These are phyloP conservation scores for Pogonocherus hispidulus DNA, from an alignment of 2,888 invertebrate species.

Conservation along the genomic window DNA sequence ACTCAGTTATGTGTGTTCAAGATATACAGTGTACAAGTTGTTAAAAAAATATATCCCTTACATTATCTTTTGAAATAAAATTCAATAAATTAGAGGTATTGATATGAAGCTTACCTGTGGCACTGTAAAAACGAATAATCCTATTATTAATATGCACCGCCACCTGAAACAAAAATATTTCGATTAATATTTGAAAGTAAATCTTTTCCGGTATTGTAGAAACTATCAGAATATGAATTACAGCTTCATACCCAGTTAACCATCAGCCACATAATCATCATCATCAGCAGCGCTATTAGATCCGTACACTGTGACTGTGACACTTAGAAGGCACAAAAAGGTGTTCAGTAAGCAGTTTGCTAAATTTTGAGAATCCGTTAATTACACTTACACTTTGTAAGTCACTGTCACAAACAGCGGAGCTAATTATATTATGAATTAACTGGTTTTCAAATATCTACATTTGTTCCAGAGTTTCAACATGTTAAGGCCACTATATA, in stretches of 20 bases:
- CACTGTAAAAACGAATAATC: constrained; percentile 47
- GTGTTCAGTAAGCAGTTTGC: neutral
- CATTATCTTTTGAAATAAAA: no score
- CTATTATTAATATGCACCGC: constrained; percentile 51
- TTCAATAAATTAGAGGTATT: no score
- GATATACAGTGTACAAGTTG: no score
- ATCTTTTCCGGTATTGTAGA: neutral
- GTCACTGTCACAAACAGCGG: no score
- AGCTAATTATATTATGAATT: no score
- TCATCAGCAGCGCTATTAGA: neutral
- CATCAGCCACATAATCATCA: neutral
- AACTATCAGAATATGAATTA: neutral
- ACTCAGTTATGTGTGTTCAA: no score
- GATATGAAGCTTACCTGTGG: constrained; percentile 58
- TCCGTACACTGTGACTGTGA: neutral
- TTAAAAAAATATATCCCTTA: no score
- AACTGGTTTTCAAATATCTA: no score
- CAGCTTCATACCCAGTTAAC: constrained; percentile 1
- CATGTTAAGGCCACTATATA: no score
- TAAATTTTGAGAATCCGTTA: neutral
- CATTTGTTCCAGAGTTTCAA: no score
- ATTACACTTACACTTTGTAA: neutral
- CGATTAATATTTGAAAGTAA: neutral
- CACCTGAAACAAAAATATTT: constrained; percentile 54
- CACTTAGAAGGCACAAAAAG: neutral